Base-by-base conservation (phyloP, 2,888 invertebrate species). In the Phymatocera aterrima region DNA sequence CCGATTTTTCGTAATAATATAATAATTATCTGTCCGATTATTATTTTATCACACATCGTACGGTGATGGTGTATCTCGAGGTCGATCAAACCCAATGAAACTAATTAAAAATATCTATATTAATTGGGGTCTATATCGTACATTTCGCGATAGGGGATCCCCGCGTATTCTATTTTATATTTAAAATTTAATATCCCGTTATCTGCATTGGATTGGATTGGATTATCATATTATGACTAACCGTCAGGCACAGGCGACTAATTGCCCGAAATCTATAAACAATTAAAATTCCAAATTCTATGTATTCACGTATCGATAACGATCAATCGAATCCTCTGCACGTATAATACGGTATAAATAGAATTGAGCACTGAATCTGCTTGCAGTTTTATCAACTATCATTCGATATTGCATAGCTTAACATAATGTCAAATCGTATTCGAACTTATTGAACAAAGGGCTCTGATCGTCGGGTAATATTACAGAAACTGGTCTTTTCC, bases 401-500 rank as follows among this genome's bases (percentile, higher is more conserved):
- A n/a, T n/a, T n/a, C 24, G 51, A 24, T 37, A 72, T 72, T 61
- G 6, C n/a, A 40, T 15, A 31, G 34, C 18, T 34, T 0, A 57
- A 31, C n/a, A 24, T 70, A n/a, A 15, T 24, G 28, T 0, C 18
- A 6, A 21, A 15, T 46, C n/a, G 34, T 10, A 15, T 51, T 21
- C 12, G 18, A 43, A 51, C 10, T 3, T 61, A 31, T n/a, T n/a
- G n/a, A 31, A 6, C 28, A 34, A 61, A 6, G 31, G 5, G 37
- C 18, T 74, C 0, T n/a, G n/a, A 75, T 78, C 21, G 24, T 68
- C 54, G 21, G n/a, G 12, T 28, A 60, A 37, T 61, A 77, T 85
- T 84, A 80, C 87, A 83, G 89, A 95, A 95, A 95, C 91, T 93
- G 96, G 96, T 0, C 92, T 94, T 70, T 96, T 93, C 88, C 90